These are phyloP conservation scores for Asobara japonica DNA, from an alignment of 1,140 invertebrate genomes.

Conservation along the genomic window DNA sequence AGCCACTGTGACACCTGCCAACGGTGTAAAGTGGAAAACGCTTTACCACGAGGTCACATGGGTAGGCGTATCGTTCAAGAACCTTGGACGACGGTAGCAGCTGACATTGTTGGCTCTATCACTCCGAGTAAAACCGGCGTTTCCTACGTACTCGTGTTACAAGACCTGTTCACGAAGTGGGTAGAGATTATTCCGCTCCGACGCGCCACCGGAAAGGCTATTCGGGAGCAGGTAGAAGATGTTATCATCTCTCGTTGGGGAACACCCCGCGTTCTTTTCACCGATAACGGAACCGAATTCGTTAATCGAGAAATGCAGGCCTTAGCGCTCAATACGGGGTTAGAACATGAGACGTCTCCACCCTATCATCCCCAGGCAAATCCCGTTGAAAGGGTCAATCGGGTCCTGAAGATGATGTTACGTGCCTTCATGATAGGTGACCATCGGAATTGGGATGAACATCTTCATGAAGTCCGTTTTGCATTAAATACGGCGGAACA, in stretches of 20 bases:
- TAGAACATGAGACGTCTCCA: no score
- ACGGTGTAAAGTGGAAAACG: constrained; percentile 25
- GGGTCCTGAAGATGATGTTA: no score
- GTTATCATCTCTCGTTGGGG: constrained; percentile 5
- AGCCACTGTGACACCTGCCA: constrained; percentile 31
- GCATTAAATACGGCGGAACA: constrained; percentile 57
- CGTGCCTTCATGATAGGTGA: no score
- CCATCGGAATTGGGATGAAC: constrained; percentile 58
- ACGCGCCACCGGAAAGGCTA: no score
- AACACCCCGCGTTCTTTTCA: not conserved
- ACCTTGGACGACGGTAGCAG: constrained; percentile 27
- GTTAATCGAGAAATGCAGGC: constrained; percentile 27
- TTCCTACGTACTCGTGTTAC: not conserved
- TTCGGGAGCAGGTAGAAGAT: not conserved
- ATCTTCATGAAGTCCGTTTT: constrained; percentile 48
- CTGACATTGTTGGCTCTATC: no score
- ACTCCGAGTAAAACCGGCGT: no score
- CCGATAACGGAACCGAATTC: constrained; percentile 46
- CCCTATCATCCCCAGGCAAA: no score
- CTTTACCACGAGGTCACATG: constrained; percentile 23
- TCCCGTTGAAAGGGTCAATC: no score
- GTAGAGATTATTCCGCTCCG: not conserved
- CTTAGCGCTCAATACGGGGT: no score
- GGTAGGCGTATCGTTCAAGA: constrained; percentile 23
- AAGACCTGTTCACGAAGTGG: not conserved